Conservation (phyloP, 2,888 invertebrate species). For the Embidobia sp. region DNA sequence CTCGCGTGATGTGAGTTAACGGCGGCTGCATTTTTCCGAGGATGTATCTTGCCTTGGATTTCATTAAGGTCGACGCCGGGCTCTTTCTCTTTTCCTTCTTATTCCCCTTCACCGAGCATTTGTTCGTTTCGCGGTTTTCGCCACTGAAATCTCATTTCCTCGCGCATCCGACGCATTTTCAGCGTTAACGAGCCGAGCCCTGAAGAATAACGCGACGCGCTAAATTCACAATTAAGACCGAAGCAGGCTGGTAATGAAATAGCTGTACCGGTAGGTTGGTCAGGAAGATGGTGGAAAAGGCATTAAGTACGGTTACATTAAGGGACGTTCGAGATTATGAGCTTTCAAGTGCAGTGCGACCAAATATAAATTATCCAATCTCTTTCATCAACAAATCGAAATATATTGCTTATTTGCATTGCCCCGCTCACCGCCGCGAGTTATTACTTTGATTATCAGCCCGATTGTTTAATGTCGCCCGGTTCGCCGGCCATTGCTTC, state of each 20-base stretch:
- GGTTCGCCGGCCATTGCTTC: constrained; percentile 8
- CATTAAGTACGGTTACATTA: constrained; percentile 61
- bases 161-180: constrained; percentile 70
- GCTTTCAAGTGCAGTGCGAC: constrained; percentile 51
- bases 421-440: constrained; percentile 13
- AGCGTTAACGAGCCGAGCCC: constrained; percentile 69
- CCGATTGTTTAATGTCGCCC: constrained; percentile 26
- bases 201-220: constrained; percentile 72
- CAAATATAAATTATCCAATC: constrained; percentile 56
- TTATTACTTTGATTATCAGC: constrained; percentile 43
- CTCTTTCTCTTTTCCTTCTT: constrained; percentile 61
- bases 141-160: constrained; percentile 73
- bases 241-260: constrained; percentile 71
- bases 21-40: constrained; percentile 53
- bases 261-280: constrained; percentile 58
- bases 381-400: constrained; percentile 41
- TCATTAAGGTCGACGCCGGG: constrained; percentile 60
- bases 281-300: constrained; percentile 57
- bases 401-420: constrained; percentile 38
- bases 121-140: constrained; percentile 71
- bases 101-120: constrained; percentile 62
- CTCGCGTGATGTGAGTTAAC: constrained; percentile 33
- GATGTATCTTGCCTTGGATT: constrained; percentile 60
- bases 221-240: constrained; percentile 75
- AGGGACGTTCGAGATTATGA: constrained; percentile 59